Base-by-base conservation (phyloP, 92 coral and sea anemone genomes). In the Bergia sp. region DNA sequence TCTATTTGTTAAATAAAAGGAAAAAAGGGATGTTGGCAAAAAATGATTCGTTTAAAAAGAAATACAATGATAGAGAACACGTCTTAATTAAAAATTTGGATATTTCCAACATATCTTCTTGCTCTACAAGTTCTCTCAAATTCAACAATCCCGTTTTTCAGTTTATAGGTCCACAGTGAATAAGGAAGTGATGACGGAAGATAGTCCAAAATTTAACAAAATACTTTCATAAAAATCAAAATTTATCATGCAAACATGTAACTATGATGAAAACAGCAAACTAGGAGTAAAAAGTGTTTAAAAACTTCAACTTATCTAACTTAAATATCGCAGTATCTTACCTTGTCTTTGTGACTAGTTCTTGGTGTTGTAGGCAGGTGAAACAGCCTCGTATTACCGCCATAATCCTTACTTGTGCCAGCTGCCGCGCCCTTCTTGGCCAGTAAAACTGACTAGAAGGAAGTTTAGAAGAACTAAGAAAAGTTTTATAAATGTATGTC, bases 361-460 rank as follows among this genome's bases (percentile, higher is more conserved):
- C n/a, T 38, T 57, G 69, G 69, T 53, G 41, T 42, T 7, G 43
- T 39, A 4, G 80, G 83, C 83, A 79, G 83, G 83, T 79, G 83
- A 50, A 79, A 39, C 11, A 5, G 2, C 67, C 10, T 50, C 13
- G 67, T 36, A 55, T 12, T 69, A 6, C 47, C 69, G 64, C 83
- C 69, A 21, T 23, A 4, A 79, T 49, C 66, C 43, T 43, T 8
- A 3, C 12, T 20, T 21, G 23, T 21, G 61, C 83, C 42, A 79
- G 38, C 42, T 47, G 83, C 83, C 83, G 83, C 83, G 23, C 83
- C 83, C 82, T 37, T 79, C 66, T 49, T 79, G 41, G 83, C 71
- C 41, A 79, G 83, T 41, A 37, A 53, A 45, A 53, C 66, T 37
- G 83, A 79, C 83, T 79, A 36, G 10, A 79, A 79, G 21, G 38